phyloP scores from a whole-genome alignment of 2,113 vertebrate species.

The Osmerus eperlanus region DNA sequence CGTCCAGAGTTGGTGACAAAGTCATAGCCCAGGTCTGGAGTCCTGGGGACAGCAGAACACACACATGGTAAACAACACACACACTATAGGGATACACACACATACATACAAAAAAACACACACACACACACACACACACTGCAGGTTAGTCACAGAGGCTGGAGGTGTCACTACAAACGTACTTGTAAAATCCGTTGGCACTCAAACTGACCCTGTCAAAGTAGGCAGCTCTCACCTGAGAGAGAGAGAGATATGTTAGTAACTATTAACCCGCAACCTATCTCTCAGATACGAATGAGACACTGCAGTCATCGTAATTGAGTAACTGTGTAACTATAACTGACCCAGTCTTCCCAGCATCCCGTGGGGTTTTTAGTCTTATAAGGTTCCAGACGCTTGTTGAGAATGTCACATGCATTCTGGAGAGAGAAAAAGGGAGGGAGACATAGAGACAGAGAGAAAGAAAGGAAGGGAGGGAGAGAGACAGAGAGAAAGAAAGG shows the following conservation, averaged over 20 bases:
- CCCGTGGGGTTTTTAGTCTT: conserved; percentile 79
- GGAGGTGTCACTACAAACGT: conserved; percentile 45
- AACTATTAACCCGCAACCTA: not conserved
- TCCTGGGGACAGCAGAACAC: conserved; percentile 65
- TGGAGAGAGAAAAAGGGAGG: conserved; percentile 36
- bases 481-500: no score
- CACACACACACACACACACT: not conserved
- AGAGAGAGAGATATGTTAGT: conserved; percentile 8
- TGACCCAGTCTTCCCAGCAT: conserved; percentile 92
- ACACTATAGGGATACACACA: not conserved
- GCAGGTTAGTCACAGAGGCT: no score
- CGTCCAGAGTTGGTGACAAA: conserved; percentile 84
- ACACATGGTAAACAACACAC: not conserved
- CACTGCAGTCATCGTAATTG: no score
- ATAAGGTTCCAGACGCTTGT: conserved; percentile 81
- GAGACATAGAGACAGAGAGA: not conserved
- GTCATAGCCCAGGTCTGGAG: conserved; percentile 82
- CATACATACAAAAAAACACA: not conserved
- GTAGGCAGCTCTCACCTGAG: conserved; percentile 84
- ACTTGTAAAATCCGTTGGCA: conserved; percentile 92
- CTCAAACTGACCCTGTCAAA: conserved; percentile 82
- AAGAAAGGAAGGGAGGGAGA: not conserved
- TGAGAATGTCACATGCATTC: conserved; percentile 82
- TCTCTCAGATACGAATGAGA: not conserved
- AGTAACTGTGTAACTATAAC: conserved; percentile 21